A percentile compares a stretch with the other conserved stretches of the same genome.
phyloP scores from a whole-genome alignment of 2,888 invertebrate genomes.

The Pseudolycoriella hygida region DNA sequence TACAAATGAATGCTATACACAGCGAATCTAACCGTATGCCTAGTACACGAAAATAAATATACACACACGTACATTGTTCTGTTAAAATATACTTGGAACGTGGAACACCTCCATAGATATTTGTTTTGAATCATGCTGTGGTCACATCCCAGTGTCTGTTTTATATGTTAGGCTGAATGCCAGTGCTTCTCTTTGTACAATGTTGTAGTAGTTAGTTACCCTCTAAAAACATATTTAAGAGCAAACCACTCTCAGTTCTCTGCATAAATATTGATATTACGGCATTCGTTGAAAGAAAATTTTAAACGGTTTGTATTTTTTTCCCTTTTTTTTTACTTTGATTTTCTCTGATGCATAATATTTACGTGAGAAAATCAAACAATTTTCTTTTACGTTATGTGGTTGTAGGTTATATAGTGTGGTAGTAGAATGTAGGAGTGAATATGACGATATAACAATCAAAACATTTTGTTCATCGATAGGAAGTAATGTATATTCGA shows the following conservation, averaged over 20 bases:
- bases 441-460: not conserved
- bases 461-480: no score
- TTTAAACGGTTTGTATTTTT: not conserved
- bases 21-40: no score
- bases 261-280: not conserved
- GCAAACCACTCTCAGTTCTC: no score
- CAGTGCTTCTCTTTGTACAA: not conserved
- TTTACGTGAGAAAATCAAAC: not conserved
- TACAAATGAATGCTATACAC: no score
- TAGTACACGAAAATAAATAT: no score
- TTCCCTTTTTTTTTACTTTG: not conserved
- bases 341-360: not conserved
- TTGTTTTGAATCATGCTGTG: not conserved
- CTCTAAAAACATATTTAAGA: no score
- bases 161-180: not conserved
- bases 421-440: not conserved
- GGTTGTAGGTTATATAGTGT: not conserved
- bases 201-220: no score
- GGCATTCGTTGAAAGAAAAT: not conserved
- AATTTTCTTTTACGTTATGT: not conserved
- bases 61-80: no score
- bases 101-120: no score
- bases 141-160: not conserved
- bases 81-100: no score
- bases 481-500: no score